Conservation (phyloP, 2,113 vertebrate genomes). For the Passer domesticus region DNA sequence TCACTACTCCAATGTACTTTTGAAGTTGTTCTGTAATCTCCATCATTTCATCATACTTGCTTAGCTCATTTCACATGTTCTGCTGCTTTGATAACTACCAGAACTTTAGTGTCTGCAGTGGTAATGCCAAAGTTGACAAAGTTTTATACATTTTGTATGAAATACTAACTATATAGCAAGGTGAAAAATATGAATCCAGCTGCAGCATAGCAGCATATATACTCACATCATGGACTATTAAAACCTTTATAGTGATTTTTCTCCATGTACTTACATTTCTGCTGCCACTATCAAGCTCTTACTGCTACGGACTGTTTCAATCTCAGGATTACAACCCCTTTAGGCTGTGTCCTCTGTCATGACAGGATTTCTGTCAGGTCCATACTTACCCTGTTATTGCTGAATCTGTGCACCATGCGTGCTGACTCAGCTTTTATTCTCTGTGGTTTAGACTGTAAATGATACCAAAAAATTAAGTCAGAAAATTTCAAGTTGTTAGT, state of each 20-base stretch:
- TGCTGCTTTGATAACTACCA: background rate
- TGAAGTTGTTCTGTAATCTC: background rate
- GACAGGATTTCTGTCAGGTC: background rate
- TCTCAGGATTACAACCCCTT: background rate
- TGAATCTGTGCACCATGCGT: fast-evolving
- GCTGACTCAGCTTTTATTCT: background rate
- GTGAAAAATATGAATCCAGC: background rate
- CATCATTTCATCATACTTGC: background rate
- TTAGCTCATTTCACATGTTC: background rate
- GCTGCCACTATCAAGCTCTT: background rate
- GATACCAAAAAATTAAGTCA: background rate
- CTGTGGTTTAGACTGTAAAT: background rate
- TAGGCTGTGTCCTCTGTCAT: background rate
- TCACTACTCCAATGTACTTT: background rate
- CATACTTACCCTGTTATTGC: background rate
- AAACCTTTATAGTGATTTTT: background rate
- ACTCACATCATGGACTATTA: background rate
- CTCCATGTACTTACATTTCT: background rate
- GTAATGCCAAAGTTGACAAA: background rate
- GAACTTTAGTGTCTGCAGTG: background rate
- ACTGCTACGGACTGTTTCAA: fast-evolving
- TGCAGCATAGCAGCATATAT: background rate
- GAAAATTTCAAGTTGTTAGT: background rate
- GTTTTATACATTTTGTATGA: background rate
- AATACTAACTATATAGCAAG: background rate